Conservation (phyloP, 2,113 vertebrate genomes). For the Callipepla californica region DNA sequence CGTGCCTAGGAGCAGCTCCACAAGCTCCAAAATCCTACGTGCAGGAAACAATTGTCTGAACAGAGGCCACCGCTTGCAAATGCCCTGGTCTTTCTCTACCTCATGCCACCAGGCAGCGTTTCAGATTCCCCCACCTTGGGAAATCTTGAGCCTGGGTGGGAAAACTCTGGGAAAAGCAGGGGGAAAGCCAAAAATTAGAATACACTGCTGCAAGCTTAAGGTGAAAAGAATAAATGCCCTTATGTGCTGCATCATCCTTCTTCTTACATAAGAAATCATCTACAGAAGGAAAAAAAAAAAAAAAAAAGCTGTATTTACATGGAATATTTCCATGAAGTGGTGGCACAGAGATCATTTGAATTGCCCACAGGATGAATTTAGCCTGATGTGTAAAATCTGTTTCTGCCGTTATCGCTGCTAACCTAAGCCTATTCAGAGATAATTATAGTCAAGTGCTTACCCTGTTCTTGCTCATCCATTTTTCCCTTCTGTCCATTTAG, state of each 20-base stretch:
- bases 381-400: constrained; percentile 32
- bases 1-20: constrained; percentile 62
- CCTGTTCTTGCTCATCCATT: constrained; percentile 34
- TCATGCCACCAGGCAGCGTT: background rate
- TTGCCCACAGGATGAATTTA: constrained; percentile 42
- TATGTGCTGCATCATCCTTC: background rate
- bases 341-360: constrained; percentile 1
- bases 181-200: background rate
- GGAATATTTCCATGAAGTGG: constrained; percentile 23
- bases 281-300: background rate
- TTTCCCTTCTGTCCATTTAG: constrained; percentile 42
- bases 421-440: constrained; percentile 50
- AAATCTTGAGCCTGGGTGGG: background rate
- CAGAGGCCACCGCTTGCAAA: background rate
- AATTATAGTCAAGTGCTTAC: constrained; percentile 41
- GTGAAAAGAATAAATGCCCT: background rate
- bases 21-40: background rate
- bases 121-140: background rate
- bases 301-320: background rate
- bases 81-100: background rate
- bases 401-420: constrained; percentile 43
- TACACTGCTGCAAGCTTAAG: background rate
- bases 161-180: background rate
- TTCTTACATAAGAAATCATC: background rate
- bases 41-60: constrained; percentile 50